Conservation (phyloP, 2,797 vertebrate species). For the Channa striata region DNA sequence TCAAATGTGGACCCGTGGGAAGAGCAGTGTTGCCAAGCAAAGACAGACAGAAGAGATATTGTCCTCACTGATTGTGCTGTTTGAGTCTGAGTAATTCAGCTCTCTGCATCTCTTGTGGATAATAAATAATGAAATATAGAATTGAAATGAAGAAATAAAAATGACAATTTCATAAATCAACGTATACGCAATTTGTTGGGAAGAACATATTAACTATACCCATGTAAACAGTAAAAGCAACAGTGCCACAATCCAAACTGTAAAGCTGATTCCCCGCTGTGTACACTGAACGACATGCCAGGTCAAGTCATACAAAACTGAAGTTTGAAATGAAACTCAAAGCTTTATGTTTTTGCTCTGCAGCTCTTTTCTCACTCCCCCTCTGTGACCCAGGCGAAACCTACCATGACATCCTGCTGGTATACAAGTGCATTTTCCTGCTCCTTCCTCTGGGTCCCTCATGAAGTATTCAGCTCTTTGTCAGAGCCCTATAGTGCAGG, state of each 20-base stretch:
- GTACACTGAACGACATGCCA: slow-evolving; percentile 37
- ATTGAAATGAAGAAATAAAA: not conserved
- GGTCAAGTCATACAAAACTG: slow-evolving; percentile 14
- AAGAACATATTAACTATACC: not conserved
- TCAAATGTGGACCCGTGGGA: slow-evolving; percentile 24
- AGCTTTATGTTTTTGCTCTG: slow-evolving; percentile 23
- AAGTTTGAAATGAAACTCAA: slow-evolving; percentile 7
- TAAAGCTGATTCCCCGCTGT: not conserved
- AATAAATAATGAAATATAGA: not conserved
- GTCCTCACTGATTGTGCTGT: slow-evolving; percentile 39
- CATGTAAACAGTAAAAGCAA: slow-evolving; percentile 14
- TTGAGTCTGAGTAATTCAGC: slow-evolving; percentile 27
- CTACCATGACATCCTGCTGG: slow-evolving; percentile 59
- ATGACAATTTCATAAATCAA: not conserved
- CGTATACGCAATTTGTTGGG: not conserved
- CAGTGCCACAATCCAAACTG: no score
- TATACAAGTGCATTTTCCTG: slow-evolving; percentile 37
- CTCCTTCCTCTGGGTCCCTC: slow-evolving; percentile 28
- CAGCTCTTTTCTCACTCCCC: slow-evolving; percentile 3
- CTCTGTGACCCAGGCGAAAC: slow-evolving; percentile 28
- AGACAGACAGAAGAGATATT: slow-evolving; percentile 63
- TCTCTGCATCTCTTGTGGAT: slow-evolving; percentile 25
- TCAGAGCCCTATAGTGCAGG: slow-evolving; percentile 43
- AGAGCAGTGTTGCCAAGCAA: slow-evolving; percentile 26
- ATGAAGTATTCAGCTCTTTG: slow-evolving; percentile 28